Base-by-base conservation (phyloP, 2,888 invertebrate species). In the Cyclophora punctaria region DNA sequence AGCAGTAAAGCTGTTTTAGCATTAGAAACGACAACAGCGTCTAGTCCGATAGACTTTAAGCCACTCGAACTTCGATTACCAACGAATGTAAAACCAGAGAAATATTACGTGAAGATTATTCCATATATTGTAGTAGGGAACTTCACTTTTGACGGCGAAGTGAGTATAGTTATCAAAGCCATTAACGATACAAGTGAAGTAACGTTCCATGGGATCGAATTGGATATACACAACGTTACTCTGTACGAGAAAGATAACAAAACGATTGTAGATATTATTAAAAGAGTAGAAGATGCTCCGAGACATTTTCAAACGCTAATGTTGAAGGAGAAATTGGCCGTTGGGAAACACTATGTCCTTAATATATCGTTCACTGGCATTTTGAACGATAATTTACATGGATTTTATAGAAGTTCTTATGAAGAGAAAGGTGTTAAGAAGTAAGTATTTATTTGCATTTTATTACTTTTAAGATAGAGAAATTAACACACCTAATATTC, bases 381-480 rank as follows among this genome's bases (percentile, higher is more conserved):
- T 53, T 83, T 96, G 48, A 93, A 93, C 67, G 94, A 95, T 69
- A 90, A 92, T 59, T 82, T 96, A 41, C 92, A 93, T 65, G 96
- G 96, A 44, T 95, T 96, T 78, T 96, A 96, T 71, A 90, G 95
- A 62, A 95, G 95, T 79, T 94, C 94, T 0, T 96, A 96, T 74
- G 89, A 89, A 60, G 90, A 91, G 57, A 90, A 90, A 56, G 93
- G 92, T 61, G 84, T 92, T 50, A 93, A 91, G 63, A 93, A 92
- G 95, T 94, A 76, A 82, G 82, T 69, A 50, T 20, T 33, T 46
- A 20, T 20, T 20, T 20, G 2, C 20, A 20, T 2, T 20, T 20
- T 20, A 20, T 20, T 20, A 20, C 20, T 20, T 20, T 1, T 20
- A 20, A 1, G 20, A 1, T 20, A 1, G 20, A 20, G 20, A 20